Conservation (phyloP, 2,113 vertebrate genomes). For the Phalacrocorax pelagicus region DNA sequence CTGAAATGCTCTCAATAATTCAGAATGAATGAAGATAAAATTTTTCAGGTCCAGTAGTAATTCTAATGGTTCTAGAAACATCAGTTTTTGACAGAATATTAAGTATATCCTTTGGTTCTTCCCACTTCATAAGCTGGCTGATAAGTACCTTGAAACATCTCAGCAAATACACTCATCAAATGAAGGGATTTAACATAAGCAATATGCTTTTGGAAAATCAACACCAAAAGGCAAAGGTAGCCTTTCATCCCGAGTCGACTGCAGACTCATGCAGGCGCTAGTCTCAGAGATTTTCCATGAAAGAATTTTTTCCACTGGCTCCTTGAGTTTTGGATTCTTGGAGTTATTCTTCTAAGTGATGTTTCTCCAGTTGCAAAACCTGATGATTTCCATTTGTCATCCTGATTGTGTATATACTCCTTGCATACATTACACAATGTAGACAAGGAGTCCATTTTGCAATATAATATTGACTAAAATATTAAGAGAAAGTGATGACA, state of each 20-base stretch:
- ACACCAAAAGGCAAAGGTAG: not conserved
- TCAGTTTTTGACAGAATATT: not conserved
- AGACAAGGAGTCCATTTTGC: not conserved
- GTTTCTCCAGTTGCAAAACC: not conserved
- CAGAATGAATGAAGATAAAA: not conserved
- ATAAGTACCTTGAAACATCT: not conserved
- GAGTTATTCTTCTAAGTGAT: not conserved
- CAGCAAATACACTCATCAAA: not conserved
- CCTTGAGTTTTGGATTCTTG: not conserved
- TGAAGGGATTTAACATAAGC: not conserved
- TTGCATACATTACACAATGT: not conserved
- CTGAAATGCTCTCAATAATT: not conserved
- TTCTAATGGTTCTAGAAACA: not conserved
- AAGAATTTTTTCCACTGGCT: not conserved
- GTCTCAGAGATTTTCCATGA: not conserved
- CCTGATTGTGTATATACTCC: not conserved
- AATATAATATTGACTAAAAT: not conserved
- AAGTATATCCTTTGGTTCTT: not conserved
- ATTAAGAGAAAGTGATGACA: not conserved
- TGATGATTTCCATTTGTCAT: slow-evolving; percentile 2
- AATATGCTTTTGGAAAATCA: not conserved
- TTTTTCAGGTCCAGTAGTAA: not conserved
- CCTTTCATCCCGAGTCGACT: not conserved
- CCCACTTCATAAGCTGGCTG: not conserved
- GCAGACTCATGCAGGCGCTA: not conserved